These are phyloP conservation scores for Oryzias sinensis DNA, from an alignment of 2,797 vertebrate species.

Conservation along the genomic window DNA sequence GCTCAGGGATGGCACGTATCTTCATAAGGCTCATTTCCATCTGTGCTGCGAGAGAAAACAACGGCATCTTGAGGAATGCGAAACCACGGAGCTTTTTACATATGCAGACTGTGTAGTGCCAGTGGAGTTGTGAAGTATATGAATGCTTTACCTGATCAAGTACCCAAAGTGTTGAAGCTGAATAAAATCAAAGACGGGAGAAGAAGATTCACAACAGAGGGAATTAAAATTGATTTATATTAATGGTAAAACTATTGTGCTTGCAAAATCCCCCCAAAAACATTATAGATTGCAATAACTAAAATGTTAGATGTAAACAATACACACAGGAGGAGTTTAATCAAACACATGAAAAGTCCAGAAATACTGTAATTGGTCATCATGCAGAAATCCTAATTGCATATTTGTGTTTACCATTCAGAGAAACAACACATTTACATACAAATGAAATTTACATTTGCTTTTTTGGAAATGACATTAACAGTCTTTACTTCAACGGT, in stretches of 20 bases:
- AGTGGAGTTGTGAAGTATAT: slow-evolving; percentile 39
- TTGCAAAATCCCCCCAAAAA: neutral
- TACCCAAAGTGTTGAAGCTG: slow-evolving; percentile 31
- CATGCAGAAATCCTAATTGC: neutral
- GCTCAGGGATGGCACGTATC: slow-evolving; percentile 61
- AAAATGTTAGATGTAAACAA: no score
- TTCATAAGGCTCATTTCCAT: slow-evolving; percentile 67
- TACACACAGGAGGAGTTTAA: no score
- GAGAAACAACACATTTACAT: no score
- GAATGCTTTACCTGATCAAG: slow-evolving; percentile 62
- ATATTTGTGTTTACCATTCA: neutral
- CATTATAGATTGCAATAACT: neutral
- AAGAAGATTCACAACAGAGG: slow-evolving; percentile 20
- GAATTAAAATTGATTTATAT: slow-evolving; percentile 7
- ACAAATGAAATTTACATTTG: no score
- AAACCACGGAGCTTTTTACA: slow-evolving; percentile 40
- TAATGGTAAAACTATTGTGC: neutral
- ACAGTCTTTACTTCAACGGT: no score
- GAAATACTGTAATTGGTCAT: no score
- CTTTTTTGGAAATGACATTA: no score
- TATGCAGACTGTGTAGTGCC: slow-evolving; percentile 44
- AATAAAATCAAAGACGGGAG: slow-evolving; percentile 10
- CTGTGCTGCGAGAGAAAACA: slow-evolving; percentile 51
- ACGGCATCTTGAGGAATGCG: slow-evolving; percentile 21
- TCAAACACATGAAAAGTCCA: no score